Conservation (phyloP, 2,888 invertebrate genomes). For the Elmis aenea region DNA sequence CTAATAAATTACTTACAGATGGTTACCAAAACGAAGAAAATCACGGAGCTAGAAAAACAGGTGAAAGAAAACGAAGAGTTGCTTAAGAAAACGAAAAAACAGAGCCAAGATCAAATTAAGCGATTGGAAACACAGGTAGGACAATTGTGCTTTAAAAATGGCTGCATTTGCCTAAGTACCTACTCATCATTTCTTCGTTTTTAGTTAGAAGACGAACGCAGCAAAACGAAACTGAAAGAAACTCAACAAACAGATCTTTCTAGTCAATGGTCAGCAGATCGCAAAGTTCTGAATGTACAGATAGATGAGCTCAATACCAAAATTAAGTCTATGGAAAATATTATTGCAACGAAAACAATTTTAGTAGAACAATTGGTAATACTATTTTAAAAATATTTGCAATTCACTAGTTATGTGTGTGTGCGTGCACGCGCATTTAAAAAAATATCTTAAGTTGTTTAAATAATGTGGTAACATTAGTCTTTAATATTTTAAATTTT, state of each 20-base stretch:
- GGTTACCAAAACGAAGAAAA: constrained; percentile 59
- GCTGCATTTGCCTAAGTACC: no score
- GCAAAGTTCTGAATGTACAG: constrained; percentile 48
- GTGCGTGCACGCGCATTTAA: no score
- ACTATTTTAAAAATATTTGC: no score
- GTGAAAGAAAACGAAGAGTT: constrained; percentile 64
- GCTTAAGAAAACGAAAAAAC: constrained; percentile 55
- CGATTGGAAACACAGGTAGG: constrained; percentile 60
- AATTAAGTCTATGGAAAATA: constrained; percentile 55
- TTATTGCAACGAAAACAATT: constrained; percentile 55
- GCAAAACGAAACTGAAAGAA: constrained; percentile 36
- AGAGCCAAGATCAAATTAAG: constrained; percentile 55
- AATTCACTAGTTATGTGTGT: no score
- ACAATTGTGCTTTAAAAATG: constrained; percentile 1
- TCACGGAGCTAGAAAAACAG: constrained; percentile 62
- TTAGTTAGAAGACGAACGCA: constrained; percentile 39
- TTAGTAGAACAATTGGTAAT: constrained; percentile 61
- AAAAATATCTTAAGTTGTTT: no score
- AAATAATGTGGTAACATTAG: no score
- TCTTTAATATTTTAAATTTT: no score
- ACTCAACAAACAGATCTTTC: constrained; percentile 51
- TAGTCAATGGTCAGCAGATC: constrained; percentile 49
- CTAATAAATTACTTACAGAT: constrained; percentile 10
- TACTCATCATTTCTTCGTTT: constrained; percentile 12
- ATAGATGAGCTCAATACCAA: constrained; percentile 56